These are phyloP conservation scores for Saccostrea cuccullata DNA, from an alignment of 1,140 invertebrate genomes.

Conservation along the genomic window DNA sequence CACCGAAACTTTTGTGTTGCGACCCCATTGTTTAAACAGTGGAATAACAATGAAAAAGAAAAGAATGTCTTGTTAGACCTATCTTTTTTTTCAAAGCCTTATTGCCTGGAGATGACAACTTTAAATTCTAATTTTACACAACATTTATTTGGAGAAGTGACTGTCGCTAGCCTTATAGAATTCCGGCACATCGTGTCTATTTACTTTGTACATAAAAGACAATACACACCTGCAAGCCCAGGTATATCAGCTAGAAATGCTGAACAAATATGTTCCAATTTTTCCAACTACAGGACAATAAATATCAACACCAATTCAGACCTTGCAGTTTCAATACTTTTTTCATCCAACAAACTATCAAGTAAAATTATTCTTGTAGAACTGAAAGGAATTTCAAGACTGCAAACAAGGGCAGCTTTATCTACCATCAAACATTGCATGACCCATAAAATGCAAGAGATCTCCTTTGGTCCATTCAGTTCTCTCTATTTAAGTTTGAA, in stretches of 20 bases:
- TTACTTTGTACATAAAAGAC: not conserved
- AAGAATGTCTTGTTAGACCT: conserved; percentile 22
- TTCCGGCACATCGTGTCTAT: not conserved
- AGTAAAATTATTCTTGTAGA: no score
- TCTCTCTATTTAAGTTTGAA: no score
- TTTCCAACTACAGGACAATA: conserved; percentile 5
- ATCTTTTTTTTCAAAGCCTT: not conserved
- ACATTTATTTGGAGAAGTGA: conserved; percentile 3
- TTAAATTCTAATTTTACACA: conserved; percentile 7
- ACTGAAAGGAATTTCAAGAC: no score
- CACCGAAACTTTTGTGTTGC: not conserved
- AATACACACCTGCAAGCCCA: not conserved
- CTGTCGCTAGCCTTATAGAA: conserved; percentile 16
- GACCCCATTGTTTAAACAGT: conserved; percentile 6
- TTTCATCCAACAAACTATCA: no score
- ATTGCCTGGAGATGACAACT: conserved; percentile 8
- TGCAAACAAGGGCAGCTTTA: no score
- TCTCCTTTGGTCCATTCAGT: no score
- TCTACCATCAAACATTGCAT: no score
- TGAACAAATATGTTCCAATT: conserved; percentile 18
- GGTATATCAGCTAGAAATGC: not conserved
- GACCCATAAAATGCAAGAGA: no score
- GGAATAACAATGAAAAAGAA: not conserved
- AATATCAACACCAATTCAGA: not conserved
- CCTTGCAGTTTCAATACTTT: no score